Evolutionary conservation across 2,797 vertebrate genomes (phyloP), one percentile per base, ranked within the genome.

Genomic region (Remorina albescens): DNA sequence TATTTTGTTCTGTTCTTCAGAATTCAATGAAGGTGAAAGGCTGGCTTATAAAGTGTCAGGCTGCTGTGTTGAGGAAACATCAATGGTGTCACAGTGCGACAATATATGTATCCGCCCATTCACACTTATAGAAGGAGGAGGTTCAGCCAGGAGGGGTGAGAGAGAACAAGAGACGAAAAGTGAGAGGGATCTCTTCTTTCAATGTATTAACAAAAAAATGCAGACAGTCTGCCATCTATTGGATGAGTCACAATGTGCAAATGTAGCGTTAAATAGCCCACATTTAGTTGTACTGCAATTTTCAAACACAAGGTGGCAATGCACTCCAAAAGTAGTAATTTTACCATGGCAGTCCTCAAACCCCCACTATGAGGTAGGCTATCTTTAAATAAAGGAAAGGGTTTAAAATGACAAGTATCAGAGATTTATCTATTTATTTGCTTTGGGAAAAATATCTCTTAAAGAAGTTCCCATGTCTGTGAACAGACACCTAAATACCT

Each of bases 201-300:
- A 8, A 66, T 19, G 9, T 59, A 3, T 10, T n/a, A 10, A 19
- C 15, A 23, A 19, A 76, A 64, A 71, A 54, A 73, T 86, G 77
- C 63, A 87, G 75, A 80, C 58, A 88, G 70, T 16, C 66, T 90
- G 90, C 86, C 91, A 89, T 84, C 92, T 91, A 79, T 58, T 77
- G 91, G 86, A 66, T n/a, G 57, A 59, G 56, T 56, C 9, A 30
- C 18, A 46, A 46, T 6, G 12, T 70, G 64, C 69, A 80, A 5
- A 55, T 58, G 15, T 18, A 8, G 23, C n/a, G 13, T 49, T n/a
- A 1, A 46, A 61, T 13, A 9, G 2, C 11, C 10, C 4, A 23
- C 11, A 51, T 65, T 61, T 63, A 58, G 6, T 12, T 78, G 82
- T 60, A 81, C 25, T 47, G 3, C 51, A 55, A 4, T 23, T 54